A percentile compares a stretch with the other conserved stretches of the same genome.
Conservation (phyloP, 2,797 vertebrate genomes). For the Malurus splendens region DNA sequence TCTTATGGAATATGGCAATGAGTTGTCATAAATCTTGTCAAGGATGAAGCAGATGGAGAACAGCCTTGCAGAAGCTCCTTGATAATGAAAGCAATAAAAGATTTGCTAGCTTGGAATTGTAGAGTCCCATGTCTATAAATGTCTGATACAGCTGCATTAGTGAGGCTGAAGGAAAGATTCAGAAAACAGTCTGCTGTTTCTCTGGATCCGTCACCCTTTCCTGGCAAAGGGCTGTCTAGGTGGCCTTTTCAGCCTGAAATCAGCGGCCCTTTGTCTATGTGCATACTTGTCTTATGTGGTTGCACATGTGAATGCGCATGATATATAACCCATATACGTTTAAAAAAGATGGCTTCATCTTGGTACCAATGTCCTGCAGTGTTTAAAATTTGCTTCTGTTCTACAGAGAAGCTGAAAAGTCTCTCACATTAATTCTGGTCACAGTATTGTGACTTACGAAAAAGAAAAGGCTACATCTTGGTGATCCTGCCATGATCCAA, state of each 20-base stretch:
- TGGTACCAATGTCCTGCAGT: background rate
- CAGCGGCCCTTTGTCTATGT: background rate
- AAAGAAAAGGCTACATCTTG: background rate
- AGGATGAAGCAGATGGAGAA: slow-evolving; percentile 15
- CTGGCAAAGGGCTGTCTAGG: background rate
- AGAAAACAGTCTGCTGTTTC: background rate
- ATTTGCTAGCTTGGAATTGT: background rate
- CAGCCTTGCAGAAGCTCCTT: slow-evolving; percentile 1
- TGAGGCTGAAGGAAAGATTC: background rate
- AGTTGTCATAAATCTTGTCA: slow-evolving; percentile 16
- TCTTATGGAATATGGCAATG: background rate
- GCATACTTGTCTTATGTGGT: background rate
- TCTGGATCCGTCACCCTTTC: background rate
- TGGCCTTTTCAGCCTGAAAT: background rate
- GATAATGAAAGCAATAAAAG: background rate
- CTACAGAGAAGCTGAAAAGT: background rate
- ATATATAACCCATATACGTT: background rate
- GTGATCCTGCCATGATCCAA: background rate
- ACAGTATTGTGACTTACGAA: background rate
- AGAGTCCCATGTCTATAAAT: background rate
- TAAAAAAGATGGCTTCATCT: background rate
- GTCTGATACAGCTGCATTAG: background rate
- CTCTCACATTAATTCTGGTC: background rate
- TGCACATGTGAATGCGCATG: background rate
- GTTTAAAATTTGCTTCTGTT: background rate